Evolutionary conservation across 2,797 vertebrate species (phyloP).

Genomic region (Merluccius polli): DNA sequence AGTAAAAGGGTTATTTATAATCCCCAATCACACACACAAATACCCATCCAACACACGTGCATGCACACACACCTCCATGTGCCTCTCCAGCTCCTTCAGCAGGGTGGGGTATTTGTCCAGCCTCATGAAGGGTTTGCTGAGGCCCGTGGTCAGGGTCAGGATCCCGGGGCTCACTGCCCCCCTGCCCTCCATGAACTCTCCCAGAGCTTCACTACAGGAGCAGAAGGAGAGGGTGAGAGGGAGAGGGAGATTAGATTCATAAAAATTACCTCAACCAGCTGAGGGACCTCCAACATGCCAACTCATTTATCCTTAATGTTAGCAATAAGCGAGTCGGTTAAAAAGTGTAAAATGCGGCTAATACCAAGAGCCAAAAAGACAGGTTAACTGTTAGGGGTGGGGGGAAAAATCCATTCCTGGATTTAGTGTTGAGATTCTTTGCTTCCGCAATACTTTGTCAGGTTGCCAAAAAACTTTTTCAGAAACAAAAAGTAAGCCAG

Average conservation of each 20-base stretch:
- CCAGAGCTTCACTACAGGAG: constrained; percentile 83
- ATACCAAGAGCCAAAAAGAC: too few relatives aligned
- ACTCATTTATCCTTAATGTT: neutral
- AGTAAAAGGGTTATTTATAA: neutral
- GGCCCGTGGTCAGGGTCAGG: constrained; percentile 91
- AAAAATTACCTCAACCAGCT: neutral
- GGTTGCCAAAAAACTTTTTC: too few relatives aligned
- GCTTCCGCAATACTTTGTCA: too few relatives aligned
- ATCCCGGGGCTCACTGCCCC: constrained; percentile 91
- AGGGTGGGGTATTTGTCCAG: constrained; percentile 95
- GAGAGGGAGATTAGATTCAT: constrained; percentile 2
- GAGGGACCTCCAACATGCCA: too few relatives aligned
- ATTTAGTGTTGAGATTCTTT: too few relatives aligned
- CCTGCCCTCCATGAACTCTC: constrained; percentile 95
- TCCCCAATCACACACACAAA: constrained; percentile 13
- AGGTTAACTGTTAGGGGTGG: too few relatives aligned
- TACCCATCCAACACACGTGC: constrained; percentile 3
- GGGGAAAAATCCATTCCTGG: too few relatives aligned
- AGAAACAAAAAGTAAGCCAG: too few relatives aligned
- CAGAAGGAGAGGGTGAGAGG: neutral
- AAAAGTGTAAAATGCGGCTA: neutral
- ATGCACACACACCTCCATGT: constrained; percentile 91
- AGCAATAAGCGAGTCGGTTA: neutral
- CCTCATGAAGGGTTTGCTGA: constrained; percentile 98
- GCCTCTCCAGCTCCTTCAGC: constrained; percentile 96